phyloP scores from a whole-genome alignment of 1,140 invertebrate species.

The Halotydeus destructor region DNA sequence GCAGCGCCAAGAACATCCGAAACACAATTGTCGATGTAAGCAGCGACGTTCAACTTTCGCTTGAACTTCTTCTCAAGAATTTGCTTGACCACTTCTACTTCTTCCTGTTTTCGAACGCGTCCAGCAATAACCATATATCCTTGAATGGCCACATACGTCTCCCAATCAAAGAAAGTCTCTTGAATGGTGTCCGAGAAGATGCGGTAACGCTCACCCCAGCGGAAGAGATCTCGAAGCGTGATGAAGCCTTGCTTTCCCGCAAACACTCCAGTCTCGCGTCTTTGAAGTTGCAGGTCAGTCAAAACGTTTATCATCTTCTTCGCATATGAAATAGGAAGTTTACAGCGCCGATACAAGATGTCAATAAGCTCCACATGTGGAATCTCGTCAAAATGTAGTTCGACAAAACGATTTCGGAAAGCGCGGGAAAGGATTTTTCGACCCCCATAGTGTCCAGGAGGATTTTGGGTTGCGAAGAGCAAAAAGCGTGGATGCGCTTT shows the following conservation, averaged over 20 bases:
- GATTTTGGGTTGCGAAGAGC: slow-evolving; percentile 98
- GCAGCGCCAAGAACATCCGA: slow-evolving; percentile 35
- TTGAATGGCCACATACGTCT: slow-evolving; percentile 89
- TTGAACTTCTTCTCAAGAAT: slow-evolving; percentile 69
- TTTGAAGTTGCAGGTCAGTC: slow-evolving; percentile 52
- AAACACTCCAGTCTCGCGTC: slow-evolving; percentile 41
- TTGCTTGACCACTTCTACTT: slow-evolving; percentile 33
- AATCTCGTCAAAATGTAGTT: slow-evolving; percentile 90
- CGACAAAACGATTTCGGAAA: slow-evolving; percentile 91
- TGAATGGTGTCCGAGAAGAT: slow-evolving; percentile 34
- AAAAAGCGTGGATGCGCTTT: slow-evolving; percentile 85
- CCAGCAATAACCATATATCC: slow-evolving; percentile 85
- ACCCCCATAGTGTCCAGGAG: slow-evolving; percentile 87
- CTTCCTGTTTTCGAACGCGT: slow-evolving; percentile 65
- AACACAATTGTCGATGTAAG: slow-evolving; percentile 26
- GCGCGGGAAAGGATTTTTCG: slow-evolving; percentile 83
- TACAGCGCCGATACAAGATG: slow-evolving; percentile 73
- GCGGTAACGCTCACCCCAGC: slow-evolving; percentile 89
- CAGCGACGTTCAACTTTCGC: slow-evolving; percentile 27
- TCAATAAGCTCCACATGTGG: slow-evolving; percentile 62
- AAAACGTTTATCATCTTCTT: slow-evolving; percentile 83
- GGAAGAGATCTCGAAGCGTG: slow-evolving; percentile 81
- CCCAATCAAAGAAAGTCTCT: slow-evolving; percentile 66
- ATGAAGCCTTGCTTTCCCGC: slow-evolving; percentile 86
- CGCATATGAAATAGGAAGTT: slow-evolving; percentile 63